Percentiles rank a stretch among this genome's conserved stretches.
These are phyloP conservation scores for Sandelia bainsii DNA, from an alignment of 2,797 vertebrate genomes.

Conservation along the genomic window DNA sequence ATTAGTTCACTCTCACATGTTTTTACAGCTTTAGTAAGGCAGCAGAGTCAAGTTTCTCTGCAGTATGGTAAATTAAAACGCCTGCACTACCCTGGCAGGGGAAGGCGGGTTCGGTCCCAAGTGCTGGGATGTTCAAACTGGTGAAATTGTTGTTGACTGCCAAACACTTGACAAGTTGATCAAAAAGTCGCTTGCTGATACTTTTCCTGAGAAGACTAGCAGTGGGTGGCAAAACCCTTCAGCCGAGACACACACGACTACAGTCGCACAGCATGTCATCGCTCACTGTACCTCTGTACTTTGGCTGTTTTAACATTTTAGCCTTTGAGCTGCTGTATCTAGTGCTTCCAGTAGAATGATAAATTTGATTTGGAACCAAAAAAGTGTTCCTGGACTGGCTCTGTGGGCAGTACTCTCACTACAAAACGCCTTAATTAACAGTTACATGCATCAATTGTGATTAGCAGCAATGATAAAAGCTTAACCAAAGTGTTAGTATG, in stretches of 20 bases:
- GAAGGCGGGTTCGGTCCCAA: slow-evolving; percentile 20
- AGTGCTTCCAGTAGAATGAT: not conserved
- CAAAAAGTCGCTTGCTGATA: slow-evolving; percentile 48
- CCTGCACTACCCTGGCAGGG: slow-evolving; percentile 36
- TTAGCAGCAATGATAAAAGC: too few relatives aligned
- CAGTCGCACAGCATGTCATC: slow-evolving; percentile 8
- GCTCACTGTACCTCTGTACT: not conserved
- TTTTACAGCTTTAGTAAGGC: not conserved
- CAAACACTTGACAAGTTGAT: slow-evolving; percentile 55
- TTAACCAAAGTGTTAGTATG: too few relatives aligned
- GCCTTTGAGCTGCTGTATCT: not conserved
- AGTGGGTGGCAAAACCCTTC: slow-evolving; percentile 23
- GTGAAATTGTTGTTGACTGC: slow-evolving; percentile 39
- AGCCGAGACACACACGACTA: not conserved
- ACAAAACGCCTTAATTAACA: too few relatives aligned
- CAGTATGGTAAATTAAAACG: slow-evolving; percentile 39
- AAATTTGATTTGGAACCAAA: too few relatives aligned
- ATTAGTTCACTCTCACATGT: not conserved
- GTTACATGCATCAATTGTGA: too few relatives aligned
- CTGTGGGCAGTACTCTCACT: too few relatives aligned
- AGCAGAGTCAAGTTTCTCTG: slow-evolving; percentile 20
- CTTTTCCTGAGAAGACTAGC: slow-evolving; percentile 32
- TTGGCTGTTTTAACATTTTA: not conserved
- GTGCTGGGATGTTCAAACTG: slow-evolving; percentile 27
- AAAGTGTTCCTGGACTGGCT: too few relatives aligned